Evolutionary conservation across 2,888 invertebrate species (phyloP).

Genomic region (Cryptocephalus moraei): DNA sequence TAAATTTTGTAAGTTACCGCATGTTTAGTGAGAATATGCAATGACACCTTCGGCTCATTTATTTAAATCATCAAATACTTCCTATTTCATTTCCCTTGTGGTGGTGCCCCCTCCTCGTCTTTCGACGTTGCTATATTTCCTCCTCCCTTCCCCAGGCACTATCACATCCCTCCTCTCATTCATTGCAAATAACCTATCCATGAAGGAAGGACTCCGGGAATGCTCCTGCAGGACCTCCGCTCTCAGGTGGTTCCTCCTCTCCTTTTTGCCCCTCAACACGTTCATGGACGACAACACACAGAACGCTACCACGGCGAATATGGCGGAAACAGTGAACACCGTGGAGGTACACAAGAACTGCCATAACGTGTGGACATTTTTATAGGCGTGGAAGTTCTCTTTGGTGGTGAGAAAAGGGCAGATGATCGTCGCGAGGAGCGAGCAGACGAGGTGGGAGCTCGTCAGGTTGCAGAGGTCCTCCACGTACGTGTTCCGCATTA

Average conservation of each 20-base stretch:
- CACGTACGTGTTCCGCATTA: constrained; percentile 26
- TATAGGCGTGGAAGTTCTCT: background rate
- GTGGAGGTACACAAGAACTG: constrained; percentile 15
- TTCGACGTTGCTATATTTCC: background rate
- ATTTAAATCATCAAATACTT: too few species aligned
- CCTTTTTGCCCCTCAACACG: constrained; percentile 13
- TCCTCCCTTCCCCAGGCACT: constrained; percentile 9
- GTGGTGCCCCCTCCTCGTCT: too few species aligned
- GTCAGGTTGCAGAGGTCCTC: constrained; percentile 35
- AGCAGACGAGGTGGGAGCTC: constrained; percentile 28
- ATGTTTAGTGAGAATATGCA: too few species aligned
- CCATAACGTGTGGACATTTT: constrained; percentile 14
- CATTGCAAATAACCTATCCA: constrained; percentile 16
- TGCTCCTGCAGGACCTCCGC: constrained; percentile 14
- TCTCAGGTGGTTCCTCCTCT: constrained; percentile 16
- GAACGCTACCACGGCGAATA: constrained; percentile 12
- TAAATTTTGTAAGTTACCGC: too few species aligned
- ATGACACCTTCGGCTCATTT: too few species aligned
- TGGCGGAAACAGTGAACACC: constrained; percentile 7
- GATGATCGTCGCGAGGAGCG: constrained; percentile 25
- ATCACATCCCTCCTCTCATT: constrained; percentile 14
- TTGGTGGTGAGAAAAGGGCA: constrained; percentile 14
- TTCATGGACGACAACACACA: constrained; percentile 7
- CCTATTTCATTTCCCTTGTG: too few species aligned
- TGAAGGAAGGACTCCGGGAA: constrained; percentile 11